Evolutionary conservation across 1,140 invertebrate genomes (phyloP).

Genomic region (Drosophila lacteicornis): DNA sequence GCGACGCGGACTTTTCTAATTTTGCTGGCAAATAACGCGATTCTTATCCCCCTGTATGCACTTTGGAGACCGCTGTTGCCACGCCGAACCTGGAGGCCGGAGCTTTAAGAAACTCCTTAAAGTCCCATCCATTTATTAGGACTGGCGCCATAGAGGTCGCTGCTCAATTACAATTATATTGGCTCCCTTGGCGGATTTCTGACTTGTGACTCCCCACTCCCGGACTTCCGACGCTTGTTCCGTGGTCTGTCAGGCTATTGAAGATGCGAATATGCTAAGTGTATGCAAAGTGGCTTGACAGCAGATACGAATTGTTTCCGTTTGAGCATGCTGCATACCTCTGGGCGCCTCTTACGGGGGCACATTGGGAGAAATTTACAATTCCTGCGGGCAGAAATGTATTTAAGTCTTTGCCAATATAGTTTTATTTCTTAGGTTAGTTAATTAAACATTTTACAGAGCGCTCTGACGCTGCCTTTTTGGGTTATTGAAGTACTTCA

Average conservation of each 20-base stretch:
- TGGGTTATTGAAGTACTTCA: background rate
- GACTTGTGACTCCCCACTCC: background rate
- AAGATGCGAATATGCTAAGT: constrained; percentile 39
- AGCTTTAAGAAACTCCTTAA: constrained; percentile 5
- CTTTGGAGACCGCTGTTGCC: background rate
- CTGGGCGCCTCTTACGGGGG: background rate
- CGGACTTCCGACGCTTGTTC: background rate
- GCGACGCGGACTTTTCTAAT: constrained; percentile 14
- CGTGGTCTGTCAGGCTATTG: background rate
- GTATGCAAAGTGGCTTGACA: constrained; percentile 49
- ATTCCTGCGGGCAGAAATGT: too few relatives aligned
- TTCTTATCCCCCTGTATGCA: background rate
- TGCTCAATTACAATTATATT: constrained; percentile 30
- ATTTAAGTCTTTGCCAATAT: too few relatives aligned
- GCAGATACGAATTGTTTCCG: constrained; percentile 39
- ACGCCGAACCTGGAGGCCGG: too few relatives aligned
- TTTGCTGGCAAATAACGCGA: constrained; percentile 15
- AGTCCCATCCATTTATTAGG: background rate
- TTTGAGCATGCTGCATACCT: constrained; percentile 11
- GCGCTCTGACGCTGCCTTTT: background rate
- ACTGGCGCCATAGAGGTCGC: background rate
- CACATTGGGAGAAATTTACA: background rate
- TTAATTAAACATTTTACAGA: background rate
- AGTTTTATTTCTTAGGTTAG: too few relatives aligned
- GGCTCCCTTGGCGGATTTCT: background rate